Evolutionary conservation across 2,888 invertebrate species (phyloP), one percentile per base, ranked within the genome.

Genomic region (Phaonia tiefii): DNA sequence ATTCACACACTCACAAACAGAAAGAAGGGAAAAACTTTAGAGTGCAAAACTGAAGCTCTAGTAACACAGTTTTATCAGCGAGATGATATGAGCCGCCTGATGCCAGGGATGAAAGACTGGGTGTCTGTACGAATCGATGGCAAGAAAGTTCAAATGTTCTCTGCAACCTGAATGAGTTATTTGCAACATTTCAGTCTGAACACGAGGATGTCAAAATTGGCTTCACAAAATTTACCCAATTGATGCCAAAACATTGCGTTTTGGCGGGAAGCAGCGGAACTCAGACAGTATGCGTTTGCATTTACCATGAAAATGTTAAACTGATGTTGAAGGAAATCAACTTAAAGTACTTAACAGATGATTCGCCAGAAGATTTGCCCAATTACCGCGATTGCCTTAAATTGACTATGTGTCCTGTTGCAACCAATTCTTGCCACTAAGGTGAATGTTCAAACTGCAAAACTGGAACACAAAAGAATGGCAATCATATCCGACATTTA

Each of bases 311-410:
- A n/a, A n/a, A n/a, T n/a, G n/a, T n/a, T n/a, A n/a, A n/a, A n/a
- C n/a, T n/a, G n/a, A n/a, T n/a, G n/a, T n/a, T n/a, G n/a, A n/a
- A n/a, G n/a, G n/a, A n/a, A n/a, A n/a, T n/a, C n/a, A n/a, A n/a
- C n/a, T n/a, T n/a, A n/a, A n/a, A n/a, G n/a, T n/a, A n/a, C n/a
- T n/a, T n/a, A n/a, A n/a, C 51, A 51, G 51, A 51, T 51, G 51
- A 51, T 13, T 51, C 51, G 51, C 20, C 51, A 51, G 51, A 51
- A 51, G 11, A 51, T 51, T 51, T 51, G 22, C 20, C 10, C 51
- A 22, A 51, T 13, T 20, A 51, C 51, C 51, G 22, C 51, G 51
- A 51, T 51, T 51, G 51, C 51, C 51, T 10, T 51, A 51, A 51
- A 17, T 51, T 51, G 51, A 51, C 51, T 51, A 51, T 22, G 51